phyloP scores from a whole-genome alignment of 2,888 invertebrate species.

The Himalopsyche kuldschensis region DNA sequence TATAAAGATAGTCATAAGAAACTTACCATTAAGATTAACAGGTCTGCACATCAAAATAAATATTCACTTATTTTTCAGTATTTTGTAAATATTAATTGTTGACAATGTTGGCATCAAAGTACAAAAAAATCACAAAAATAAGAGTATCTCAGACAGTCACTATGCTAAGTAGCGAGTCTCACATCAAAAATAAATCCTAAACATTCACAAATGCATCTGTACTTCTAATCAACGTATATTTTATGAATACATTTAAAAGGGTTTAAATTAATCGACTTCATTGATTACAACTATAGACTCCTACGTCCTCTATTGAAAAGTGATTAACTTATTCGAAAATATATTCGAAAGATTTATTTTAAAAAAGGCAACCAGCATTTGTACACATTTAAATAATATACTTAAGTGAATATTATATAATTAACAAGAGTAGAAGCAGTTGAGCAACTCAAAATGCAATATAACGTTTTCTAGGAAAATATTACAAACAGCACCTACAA shows the following conservation, averaged over 20 bases:
- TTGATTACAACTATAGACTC: not conserved
- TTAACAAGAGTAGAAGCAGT: not conserved
- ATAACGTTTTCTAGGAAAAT: not conserved
- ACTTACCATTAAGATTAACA: constrained; percentile 3
- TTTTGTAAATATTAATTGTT: constrained; percentile 11
- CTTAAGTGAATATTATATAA: not conserved
- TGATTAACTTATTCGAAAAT: not conserved
- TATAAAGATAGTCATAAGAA: constrained; percentile 27
- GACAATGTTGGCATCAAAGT: constrained; percentile 12
- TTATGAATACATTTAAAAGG: not conserved
- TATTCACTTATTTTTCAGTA: not conserved
- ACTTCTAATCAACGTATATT: not conserved
- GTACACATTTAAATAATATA: not conserved
- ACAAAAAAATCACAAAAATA: constrained; percentile 14
- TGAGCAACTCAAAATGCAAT: not conserved
- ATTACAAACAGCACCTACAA: not conserved
- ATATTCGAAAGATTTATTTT: not conserved
- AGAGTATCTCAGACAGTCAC: constrained; percentile 10
- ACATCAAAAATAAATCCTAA: not conserved
- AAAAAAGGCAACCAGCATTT: not conserved
- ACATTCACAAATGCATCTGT: not conserved
- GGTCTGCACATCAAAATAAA: constrained; percentile 19
- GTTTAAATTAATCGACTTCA: not conserved
- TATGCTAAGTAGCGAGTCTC: not conserved
- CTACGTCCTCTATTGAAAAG: not conserved